Conservation (phyloP, 2,113 vertebrate genomes). For the Phaetusa simplex region DNA sequence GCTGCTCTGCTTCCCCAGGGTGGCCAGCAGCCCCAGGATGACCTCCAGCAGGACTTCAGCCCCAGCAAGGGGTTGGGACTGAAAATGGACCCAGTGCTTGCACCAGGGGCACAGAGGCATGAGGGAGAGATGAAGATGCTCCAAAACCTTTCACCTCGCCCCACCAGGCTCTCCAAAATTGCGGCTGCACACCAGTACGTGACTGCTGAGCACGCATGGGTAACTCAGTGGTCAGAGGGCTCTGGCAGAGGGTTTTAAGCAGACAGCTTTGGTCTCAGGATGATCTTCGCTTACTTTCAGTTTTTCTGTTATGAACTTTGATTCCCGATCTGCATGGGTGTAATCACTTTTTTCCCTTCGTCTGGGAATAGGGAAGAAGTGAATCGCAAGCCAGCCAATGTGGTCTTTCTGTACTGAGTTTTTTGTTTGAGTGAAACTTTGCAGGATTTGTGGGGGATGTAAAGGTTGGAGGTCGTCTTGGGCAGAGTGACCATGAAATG, state of each 20-base stretch:
- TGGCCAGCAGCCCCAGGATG: not conserved
- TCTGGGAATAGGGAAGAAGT: not conserved
- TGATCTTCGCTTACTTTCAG: not conserved
- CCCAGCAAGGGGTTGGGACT: not conserved
- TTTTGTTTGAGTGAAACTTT: not conserved
- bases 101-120: not conserved
- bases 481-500: too few species aligned
- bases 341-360: not conserved
- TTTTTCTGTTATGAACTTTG: not conserved
- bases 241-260: not conserved
- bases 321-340: not conserved
- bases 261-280: not conserved
- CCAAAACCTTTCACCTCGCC: not conserved
- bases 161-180: not conserved
- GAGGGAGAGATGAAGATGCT: not conserved
- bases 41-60: not conserved
- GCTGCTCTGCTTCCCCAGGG: not conserved
- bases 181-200: not conserved
- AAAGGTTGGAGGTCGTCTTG: too few species aligned
- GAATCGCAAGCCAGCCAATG: not conserved
- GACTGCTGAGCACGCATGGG: not conserved
- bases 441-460: too few species aligned
- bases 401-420: not conserved
- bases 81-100: not conserved
- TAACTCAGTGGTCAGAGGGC: not conserved